Percentiles rank a stretch among this genome's conserved stretches.
Evolutionary conservation across 1,140 invertebrate genomes (phyloP).

Genomic region (Diploscapter pachys): DNA sequence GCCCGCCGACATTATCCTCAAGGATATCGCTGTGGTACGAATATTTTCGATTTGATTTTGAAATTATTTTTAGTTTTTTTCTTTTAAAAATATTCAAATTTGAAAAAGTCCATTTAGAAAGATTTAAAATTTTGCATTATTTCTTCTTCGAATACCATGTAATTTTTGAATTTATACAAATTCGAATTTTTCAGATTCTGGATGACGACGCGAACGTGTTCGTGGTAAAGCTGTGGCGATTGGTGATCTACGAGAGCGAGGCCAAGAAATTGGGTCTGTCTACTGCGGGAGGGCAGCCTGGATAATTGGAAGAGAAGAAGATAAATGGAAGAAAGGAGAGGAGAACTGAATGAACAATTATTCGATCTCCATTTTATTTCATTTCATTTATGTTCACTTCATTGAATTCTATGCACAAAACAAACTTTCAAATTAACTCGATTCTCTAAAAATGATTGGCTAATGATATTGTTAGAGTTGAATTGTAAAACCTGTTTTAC

Average conservation of each 20-base stretch:
- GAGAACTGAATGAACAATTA: neutral
- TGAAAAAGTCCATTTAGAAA: slow-evolving; percentile 1
- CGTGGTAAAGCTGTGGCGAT: slow-evolving; percentile 98
- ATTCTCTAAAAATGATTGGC: neutral
- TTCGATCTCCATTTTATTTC: neutral
- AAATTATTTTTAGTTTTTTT: neutral
- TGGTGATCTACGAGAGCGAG: slow-evolving; percentile 84
- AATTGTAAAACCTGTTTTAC: too few species aligned
- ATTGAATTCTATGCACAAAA: neutral
- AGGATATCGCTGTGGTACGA: slow-evolving; percentile 94
- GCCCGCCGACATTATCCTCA: slow-evolving; percentile 84
- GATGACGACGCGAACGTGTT: slow-evolving; percentile 99
- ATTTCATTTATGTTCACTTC: neutral
- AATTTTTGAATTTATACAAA: neutral
- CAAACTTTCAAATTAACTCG: neutral
- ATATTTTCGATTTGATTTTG: slow-evolving; percentile 49
- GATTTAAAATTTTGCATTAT: neutral
- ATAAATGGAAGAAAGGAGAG: neutral
- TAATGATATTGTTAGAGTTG: neutral
- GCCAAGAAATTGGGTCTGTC: slow-evolving; percentile 8
- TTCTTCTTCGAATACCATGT: too few species aligned
- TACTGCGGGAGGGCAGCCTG: neutral
- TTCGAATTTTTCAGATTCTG: slow-evolving; percentile 72
- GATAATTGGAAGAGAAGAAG: slow-evolving; percentile 4
- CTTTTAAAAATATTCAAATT: neutral